phyloP scores from a whole-genome alignment of 1,140 invertebrate genomes.

The Mizuhopecten yessoensis region DNA sequence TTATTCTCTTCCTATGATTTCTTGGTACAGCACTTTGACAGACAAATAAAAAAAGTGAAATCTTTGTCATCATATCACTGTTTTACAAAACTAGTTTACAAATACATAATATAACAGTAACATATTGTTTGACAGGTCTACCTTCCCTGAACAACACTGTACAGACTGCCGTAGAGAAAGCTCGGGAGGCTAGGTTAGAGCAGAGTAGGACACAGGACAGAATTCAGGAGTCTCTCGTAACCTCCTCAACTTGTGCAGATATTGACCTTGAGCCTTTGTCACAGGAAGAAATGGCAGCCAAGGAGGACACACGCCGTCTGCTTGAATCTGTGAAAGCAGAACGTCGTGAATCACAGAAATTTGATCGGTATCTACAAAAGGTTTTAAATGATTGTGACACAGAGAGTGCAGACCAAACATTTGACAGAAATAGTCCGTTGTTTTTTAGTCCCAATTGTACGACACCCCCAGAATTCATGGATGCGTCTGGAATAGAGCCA shows the following conservation, averaged over 20 bases:
- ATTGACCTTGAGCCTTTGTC: conserved; percentile 25
- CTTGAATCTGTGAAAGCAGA: conserved; percentile 57
- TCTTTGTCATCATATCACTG: no score
- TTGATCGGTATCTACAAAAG: conserved; percentile 62
- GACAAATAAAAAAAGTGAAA: no score
- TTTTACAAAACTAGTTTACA: no score
- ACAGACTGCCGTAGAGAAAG: background rate
- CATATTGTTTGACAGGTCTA: background rate
- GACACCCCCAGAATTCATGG: background rate
- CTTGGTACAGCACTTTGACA: no score
- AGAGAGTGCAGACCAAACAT: background rate
- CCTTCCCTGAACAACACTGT: background rate
- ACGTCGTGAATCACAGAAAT: conserved; percentile 54
- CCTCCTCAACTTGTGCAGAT: background rate
- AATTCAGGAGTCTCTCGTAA: conserved; percentile 37
- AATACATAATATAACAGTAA: no score
- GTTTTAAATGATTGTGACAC: conserved; percentile 39
- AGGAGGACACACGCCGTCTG: conserved; percentile 50
- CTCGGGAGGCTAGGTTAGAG: background rate
- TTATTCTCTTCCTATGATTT: no score
- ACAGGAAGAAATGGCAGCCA: conserved; percentile 14
- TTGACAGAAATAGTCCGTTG: conserved; percentile 17
- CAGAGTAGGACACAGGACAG: background rate
- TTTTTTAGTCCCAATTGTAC: background rate
- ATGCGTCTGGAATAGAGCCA: background rate